Evolutionary conservation across 2,888 invertebrate genomes (phyloP), one percentile per base, ranked within the genome.

Genomic region (Branchipolynoe longqiensis): DNA sequence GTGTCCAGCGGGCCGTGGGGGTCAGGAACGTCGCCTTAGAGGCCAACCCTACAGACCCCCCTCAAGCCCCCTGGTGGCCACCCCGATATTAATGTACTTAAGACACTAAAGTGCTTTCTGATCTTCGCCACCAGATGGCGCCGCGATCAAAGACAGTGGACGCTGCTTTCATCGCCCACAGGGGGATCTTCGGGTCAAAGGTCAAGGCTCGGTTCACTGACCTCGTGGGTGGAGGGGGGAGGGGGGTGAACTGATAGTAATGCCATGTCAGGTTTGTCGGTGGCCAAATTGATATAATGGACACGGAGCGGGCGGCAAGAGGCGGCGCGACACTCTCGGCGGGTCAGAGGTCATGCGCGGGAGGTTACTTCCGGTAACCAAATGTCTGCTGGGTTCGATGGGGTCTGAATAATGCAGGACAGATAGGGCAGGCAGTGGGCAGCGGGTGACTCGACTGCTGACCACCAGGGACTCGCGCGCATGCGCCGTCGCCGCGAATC

Each of bases 201-300:
- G 78, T 40, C 78, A 78, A 22, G 31, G 31, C 25, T 78, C 48
- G n/a, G n/a, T n/a, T 31, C 48, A 73, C n/a, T 78, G 78, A 78
- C 78, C 78, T 54, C 48, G 8, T n/a, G n/a, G n/a, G n/a, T n/a
- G n/a, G n/a, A n/a, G n/a, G n/a, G n/a, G n/a, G n/a, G n/a, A n/a
- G n/a, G n/a, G 25, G 18, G 78, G 78, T 78, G 48, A 78, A 78
- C 25, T 48, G 78, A 78, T 78, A 78, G 78, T 48, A 25, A 78
- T 78, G 78, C 78, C 54, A 33, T 78, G 78, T 78, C 78, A 78
- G 78, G 6, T 78, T 78, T 40, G 78, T 12, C 41, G 48, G 54
- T 28, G 28, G 18, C 48, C 31, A 78, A 78, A 78, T 78, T 78
- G 78, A 78, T 78, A 78, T 78, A 78, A 78, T 78, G 78, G 78